A percentile compares a stretch with the other conserved stretches of the same genome.
Conservation (phyloP, 2,888 invertebrate genomes). For the Mythimna ferrago region DNA sequence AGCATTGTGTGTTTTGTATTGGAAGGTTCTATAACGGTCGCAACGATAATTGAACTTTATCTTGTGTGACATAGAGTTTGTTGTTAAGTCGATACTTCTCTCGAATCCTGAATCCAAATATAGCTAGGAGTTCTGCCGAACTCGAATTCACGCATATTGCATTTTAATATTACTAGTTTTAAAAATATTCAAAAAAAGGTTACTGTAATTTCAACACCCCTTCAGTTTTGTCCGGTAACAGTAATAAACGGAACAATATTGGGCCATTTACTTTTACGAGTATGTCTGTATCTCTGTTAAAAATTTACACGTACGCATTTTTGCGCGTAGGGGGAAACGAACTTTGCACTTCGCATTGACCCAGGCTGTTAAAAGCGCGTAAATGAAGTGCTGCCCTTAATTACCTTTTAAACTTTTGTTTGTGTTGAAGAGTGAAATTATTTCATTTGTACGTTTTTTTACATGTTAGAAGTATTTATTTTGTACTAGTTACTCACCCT, state of each 20-base stretch:
- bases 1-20: no score
- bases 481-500: no score
- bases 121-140: not conserved
- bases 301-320: conserved; percentile 40
- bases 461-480: no score
- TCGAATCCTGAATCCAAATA: not conserved
- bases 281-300: conserved; percentile 35
- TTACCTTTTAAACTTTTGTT: conserved; percentile 26
- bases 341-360: conserved; percentile 25
- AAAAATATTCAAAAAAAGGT: conserved; percentile 15
- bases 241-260: conserved; percentile 14
- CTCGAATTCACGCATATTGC: not conserved
- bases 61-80: not conserved
- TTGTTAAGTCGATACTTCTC: not conserved
- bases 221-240: not conserved
- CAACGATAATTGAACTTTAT: not conserved
- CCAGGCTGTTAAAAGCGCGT: conserved; percentile 2
- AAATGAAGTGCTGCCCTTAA: conserved; percentile 28
- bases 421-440: not conserved
- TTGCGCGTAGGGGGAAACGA: conserved; percentile 17
- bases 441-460: not conserved
- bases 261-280: conserved; percentile 29
- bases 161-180: not conserved
- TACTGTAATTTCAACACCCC: conserved; percentile 4
- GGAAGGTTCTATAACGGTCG: no score